phyloP scores from a whole-genome alignment of 1,140 invertebrate genomes.

The Hypsibius dujardini region DNA sequence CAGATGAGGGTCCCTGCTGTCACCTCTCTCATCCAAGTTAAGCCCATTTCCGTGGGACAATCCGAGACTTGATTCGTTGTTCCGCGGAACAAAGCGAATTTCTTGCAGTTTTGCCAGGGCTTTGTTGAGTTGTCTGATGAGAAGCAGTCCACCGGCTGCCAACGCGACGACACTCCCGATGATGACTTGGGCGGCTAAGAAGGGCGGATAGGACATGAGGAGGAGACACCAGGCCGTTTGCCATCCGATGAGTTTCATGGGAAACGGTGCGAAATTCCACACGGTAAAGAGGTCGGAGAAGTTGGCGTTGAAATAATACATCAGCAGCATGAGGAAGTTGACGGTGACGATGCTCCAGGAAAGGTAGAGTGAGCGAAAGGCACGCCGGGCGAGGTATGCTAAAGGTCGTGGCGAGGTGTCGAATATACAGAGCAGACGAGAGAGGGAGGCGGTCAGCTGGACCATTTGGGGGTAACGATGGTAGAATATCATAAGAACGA shows the following conservation, averaged over 20 bases:
- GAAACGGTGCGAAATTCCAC: constrained; percentile 7
- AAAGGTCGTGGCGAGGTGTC: neutral
- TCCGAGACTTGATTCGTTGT: no score
- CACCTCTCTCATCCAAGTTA: no score
- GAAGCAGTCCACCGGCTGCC: neutral
- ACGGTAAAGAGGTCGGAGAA: neutral
- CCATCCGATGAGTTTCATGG: neutral
- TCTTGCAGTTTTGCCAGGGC: neutral
- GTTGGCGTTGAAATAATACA: constrained; percentile 15
- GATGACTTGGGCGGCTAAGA: constrained; percentile 6
- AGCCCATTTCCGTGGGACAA: no score
- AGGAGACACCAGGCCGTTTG: neutral
- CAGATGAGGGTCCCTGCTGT: no score
- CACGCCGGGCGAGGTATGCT: neutral
- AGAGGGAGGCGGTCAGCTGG: neutral
- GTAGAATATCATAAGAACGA: neutral
- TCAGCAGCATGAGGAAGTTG: neutral
- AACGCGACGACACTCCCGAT: neutral
- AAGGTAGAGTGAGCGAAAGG: neutral
- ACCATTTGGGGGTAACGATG: neutral
- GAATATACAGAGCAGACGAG: neutral
- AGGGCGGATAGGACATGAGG: neutral
- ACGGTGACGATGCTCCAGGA: neutral
- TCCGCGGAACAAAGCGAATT: no score
- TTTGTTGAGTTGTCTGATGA: neutral